A percentile compares a stretch with the other conserved stretches of the same genome.
These are phyloP conservation scores for Brachypalpus laphriformis DNA, from an alignment of 2,888 invertebrate species.

Conservation along the genomic window DNA sequence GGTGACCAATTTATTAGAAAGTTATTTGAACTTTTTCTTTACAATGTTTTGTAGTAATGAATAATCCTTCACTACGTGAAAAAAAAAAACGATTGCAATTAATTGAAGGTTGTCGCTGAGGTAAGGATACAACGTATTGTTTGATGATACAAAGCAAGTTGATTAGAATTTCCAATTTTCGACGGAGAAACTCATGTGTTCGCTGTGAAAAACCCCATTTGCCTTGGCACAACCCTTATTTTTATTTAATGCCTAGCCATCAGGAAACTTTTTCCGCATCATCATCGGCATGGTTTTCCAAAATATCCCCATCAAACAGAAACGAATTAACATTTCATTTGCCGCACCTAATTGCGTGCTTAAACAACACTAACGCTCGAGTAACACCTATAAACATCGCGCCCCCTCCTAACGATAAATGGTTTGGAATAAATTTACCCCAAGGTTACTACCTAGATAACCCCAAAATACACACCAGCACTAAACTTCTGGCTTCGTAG, in stretches of 20 bases:
- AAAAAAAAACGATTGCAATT: too few relatives aligned
- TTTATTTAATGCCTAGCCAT: neutral
- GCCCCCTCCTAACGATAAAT: slow-evolving; percentile 17
- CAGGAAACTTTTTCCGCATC: neutral
- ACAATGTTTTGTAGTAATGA: too few relatives aligned
- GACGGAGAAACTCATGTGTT: neutral
- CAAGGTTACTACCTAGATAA: slow-evolving; percentile 25
- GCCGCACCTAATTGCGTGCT: slow-evolving; percentile 59
- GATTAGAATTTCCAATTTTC: neutral
- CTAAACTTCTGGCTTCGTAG: neutral
- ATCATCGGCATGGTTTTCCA: neutral
- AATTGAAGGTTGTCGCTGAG: too few relatives aligned
- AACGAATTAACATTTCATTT: slow-evolving; percentile 41
- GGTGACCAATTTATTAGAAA: too few relatives aligned
- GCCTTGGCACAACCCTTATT: neutral
- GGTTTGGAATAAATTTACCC: slow-evolving; percentile 44
- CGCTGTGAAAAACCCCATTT: neutral
- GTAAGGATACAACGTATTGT: too few relatives aligned
- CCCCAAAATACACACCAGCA: neutral
- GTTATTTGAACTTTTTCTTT: too few relatives aligned
- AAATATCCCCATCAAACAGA: slow-evolving; percentile 13
- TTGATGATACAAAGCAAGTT: neutral
- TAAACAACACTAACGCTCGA: slow-evolving; percentile 36
- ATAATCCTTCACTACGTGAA: too few relatives aligned
- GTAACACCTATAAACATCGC: slow-evolving; percentile 26